phyloP scores from a whole-genome alignment of 2,113 vertebrate genomes.

The Pomatorhinus ruficollis region DNA sequence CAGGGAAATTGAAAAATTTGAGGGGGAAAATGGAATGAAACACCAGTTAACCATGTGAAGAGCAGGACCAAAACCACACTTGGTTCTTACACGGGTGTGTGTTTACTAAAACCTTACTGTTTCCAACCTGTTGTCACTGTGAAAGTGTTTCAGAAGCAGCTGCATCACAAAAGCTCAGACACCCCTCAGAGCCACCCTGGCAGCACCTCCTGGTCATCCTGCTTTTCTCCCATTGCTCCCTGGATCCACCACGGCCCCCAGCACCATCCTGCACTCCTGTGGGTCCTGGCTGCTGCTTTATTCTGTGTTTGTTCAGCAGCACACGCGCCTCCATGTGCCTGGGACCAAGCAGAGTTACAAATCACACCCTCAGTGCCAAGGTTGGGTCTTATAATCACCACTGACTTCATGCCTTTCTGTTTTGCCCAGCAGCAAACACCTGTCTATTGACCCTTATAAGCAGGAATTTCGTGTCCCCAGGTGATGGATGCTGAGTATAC shows the following conservation, averaged over 20 bases:
- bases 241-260: neutral
- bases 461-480: neutral
- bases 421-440: neutral
- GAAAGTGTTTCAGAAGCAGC: neutral
- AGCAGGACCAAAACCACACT: neutral
- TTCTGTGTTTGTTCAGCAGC: neutral
- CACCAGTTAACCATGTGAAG: neutral
- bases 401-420: neutral
- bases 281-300: neutral
- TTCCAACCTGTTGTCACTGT: neutral
- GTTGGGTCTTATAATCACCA: neutral
- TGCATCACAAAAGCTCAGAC: too few relatives aligned
- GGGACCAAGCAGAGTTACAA: neutral
- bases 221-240: fast-evolving
- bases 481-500: neutral
- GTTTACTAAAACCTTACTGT: neutral
- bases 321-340: neutral
- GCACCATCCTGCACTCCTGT: fast-evolving
- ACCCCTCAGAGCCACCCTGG: neutral
- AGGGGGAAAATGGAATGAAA: neutral
- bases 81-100: neutral
- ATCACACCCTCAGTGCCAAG: neutral
- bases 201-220: neutral
- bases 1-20: neutral
- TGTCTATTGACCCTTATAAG: neutral